A percentile compares a stretch with the other conserved stretches of the same genome.
These are phyloP conservation scores for Julus scandinavius DNA, from an alignment of 2,888 invertebrate genomes.

Conservation along the genomic window DNA sequence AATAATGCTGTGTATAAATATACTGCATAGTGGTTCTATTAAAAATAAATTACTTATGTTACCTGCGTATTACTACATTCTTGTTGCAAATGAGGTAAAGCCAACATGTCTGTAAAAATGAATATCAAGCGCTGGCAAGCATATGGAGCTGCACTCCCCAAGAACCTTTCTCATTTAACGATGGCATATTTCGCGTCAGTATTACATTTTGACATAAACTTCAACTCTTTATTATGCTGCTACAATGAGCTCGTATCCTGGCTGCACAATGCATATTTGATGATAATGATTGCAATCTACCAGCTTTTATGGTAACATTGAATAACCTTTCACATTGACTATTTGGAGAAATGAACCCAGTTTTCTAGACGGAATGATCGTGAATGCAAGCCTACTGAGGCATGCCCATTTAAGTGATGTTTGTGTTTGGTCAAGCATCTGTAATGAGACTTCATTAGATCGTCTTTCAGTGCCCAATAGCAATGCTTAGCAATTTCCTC, in stretches of 20 bases:
- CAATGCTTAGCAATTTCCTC: background rate
- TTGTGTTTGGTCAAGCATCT: conserved; percentile 27
- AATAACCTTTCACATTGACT: background rate
- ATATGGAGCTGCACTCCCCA: background rate
- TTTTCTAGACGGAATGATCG: background rate
- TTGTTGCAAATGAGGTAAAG: background rate
- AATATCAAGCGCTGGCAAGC: background rate
- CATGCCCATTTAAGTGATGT: conserved; percentile 27
- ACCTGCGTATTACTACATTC: background rate
- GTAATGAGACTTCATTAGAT: conserved; percentile 22
- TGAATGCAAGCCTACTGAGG: background rate
- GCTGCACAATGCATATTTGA: conserved; percentile 24
- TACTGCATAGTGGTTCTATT: background rate
- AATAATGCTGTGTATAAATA: background rate
- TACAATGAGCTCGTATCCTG: conserved; percentile 5
- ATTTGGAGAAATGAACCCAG: background rate
- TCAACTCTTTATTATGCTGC: conserved; percentile 33
- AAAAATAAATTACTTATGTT: background rate
- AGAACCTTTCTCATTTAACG: background rate
- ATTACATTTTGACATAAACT: background rate
- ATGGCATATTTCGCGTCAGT: background rate
- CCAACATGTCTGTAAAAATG: background rate
- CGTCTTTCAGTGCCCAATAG: background rate
- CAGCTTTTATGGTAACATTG: background rate
- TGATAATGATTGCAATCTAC: conserved; percentile 5